Conservation (phyloP, 1,140 invertebrate genomes). For the Euura saliciscinereae region DNA sequence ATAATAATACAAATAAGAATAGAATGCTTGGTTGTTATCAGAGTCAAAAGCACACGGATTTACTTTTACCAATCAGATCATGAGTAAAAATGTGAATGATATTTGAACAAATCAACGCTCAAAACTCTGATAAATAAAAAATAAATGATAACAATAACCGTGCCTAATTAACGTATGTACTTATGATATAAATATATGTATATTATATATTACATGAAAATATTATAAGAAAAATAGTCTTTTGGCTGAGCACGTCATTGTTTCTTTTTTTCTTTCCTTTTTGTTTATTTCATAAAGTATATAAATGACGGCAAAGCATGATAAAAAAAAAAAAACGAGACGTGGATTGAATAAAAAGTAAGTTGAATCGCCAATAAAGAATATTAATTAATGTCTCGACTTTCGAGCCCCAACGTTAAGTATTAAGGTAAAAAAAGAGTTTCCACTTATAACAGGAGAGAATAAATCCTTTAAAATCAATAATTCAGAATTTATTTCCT, state of each 20-base stretch:
- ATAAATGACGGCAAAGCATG: too few species aligned
- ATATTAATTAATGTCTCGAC: not conserved
- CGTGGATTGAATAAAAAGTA: slow-evolving; percentile 3
- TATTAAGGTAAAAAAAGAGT: not conserved
- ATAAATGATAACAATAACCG: not conserved
- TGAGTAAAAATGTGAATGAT: not conserved
- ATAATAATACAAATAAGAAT: not conserved
- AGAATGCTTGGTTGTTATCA: not conserved
- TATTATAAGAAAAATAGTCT: not conserved
- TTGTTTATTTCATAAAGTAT: too few species aligned
- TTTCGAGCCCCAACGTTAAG: not conserved
- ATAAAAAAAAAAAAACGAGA: not conserved
- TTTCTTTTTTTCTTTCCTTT: not conserved
- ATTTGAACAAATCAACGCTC: not conserved
- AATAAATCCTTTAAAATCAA: slow-evolving; percentile 2
- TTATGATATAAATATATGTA: too few species aligned
- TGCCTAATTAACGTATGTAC: not conserved
- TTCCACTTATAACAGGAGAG: not conserved
- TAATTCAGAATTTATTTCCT: not conserved
- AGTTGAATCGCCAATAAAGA: not conserved
- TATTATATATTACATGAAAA: not conserved
- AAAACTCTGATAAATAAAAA: not conserved
- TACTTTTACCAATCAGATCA: not conserved
- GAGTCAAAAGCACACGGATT: not conserved
- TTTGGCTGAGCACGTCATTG: not conserved